phyloP scores from a whole-genome alignment of 2,113 vertebrate species.

The Quiscalus mexicanus region DNA sequence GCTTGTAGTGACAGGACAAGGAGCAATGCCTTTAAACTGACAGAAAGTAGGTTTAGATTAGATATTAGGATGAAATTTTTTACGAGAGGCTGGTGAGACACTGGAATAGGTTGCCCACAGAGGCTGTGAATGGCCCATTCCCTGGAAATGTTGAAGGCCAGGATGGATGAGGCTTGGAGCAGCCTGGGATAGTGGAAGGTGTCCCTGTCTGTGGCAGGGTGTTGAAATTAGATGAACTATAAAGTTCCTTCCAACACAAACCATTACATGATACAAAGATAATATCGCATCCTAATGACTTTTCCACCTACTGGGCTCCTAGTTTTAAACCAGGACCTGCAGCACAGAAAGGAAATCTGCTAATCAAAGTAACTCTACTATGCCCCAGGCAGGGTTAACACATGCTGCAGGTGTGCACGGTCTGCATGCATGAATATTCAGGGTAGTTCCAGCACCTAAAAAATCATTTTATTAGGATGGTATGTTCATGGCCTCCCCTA shows the following conservation, averaged over 20 bases:
- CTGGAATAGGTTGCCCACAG: not conserved
- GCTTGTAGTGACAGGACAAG: not conserved
- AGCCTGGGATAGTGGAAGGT: not conserved
- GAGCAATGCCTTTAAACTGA: not conserved
- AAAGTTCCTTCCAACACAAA: not conserved
- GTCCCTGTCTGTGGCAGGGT: too few species aligned
- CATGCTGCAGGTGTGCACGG: not conserved
- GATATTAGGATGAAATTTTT: not conserved
- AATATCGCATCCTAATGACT: not conserved
- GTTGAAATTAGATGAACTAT: not conserved
- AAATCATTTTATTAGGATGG: not conserved
- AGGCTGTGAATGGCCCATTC: not conserved
- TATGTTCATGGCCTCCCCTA: not conserved
- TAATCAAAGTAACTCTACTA: not conserved
- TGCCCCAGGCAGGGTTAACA: not conserved
- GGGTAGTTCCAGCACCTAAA: not conserved
- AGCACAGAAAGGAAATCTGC: not conserved
- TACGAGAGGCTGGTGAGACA: not conserved
- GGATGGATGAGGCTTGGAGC: not conserved
- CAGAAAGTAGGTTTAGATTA: not conserved
- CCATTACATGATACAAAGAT: not conserved
- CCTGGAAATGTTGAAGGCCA: not conserved
- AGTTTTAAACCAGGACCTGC: not conserved
- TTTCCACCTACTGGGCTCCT: not conserved
- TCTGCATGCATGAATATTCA: not conserved